Conservation (phyloP, 2,888 invertebrate species). For the Branchinecta sandiegonensis region DNA sequence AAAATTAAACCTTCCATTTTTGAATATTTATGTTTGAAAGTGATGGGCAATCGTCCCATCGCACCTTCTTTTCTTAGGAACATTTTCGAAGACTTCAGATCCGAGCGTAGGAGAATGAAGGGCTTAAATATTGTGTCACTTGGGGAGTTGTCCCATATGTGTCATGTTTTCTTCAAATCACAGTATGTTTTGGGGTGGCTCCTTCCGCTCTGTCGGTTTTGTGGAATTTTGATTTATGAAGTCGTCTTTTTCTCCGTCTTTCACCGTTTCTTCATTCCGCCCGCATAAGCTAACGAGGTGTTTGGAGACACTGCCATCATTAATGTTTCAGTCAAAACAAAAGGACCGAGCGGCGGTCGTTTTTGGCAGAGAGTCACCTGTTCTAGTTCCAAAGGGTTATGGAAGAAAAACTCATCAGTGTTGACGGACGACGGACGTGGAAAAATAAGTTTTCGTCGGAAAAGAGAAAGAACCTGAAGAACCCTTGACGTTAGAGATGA, state of each 20-base stretch:
- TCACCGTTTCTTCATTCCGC: constrained; percentile 10
- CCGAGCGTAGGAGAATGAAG: too few species aligned
- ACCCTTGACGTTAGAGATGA: too few species aligned
- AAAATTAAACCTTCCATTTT: too few species aligned
- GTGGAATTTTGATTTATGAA: constrained; percentile 15
- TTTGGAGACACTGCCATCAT: background rate
- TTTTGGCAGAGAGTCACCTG: constrained; percentile 5
- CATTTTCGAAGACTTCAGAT: too few species aligned
- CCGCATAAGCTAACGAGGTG: constrained; percentile 14
- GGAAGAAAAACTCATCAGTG: constrained; percentile 13
- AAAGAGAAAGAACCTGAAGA: background rate
- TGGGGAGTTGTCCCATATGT: too few species aligned
- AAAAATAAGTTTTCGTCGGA: background rate
- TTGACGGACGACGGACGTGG: background rate
- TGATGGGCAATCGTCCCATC: too few species aligned
- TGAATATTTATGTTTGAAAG: too few species aligned
- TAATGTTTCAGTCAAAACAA: constrained; percentile 10
- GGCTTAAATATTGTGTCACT: too few species aligned
- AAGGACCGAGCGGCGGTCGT: background rate
- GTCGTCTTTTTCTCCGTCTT: constrained; percentile 13
- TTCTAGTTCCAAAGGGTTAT: constrained; percentile 14
- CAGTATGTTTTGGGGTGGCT: background rate
- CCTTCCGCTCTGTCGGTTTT: constrained; percentile 1
- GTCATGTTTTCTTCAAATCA: too few species aligned
- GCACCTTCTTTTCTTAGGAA: too few species aligned